A percentile compares a stretch with the other conserved stretches of the same genome.
Evolutionary conservation across 2,888 invertebrate species (phyloP).

Genomic region (Sphaerophoria taeniata): DNA sequence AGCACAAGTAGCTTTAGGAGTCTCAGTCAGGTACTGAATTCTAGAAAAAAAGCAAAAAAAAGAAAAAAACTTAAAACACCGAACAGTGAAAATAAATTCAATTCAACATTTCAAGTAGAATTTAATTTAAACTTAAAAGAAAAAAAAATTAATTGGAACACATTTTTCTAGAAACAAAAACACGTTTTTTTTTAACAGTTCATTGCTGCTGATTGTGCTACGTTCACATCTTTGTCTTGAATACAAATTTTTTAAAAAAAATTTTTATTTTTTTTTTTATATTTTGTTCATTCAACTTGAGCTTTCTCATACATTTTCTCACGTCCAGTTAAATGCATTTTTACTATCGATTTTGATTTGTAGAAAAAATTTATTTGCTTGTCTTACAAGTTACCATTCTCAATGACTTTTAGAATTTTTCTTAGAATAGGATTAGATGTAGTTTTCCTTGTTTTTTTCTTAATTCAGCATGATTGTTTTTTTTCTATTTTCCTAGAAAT

Average conservation of each 20-base stretch:
- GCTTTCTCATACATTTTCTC: slow-evolving; percentile 57
- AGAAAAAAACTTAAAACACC: slow-evolving; percentile 75
- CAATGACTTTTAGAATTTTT: slow-evolving; percentile 30
- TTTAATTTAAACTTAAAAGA: slow-evolving; percentile 26
- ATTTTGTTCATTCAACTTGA: slow-evolving; percentile 30
- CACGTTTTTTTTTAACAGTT: slow-evolving; percentile 51
- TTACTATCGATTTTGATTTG: slow-evolving; percentile 40
- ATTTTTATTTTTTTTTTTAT: not conserved
- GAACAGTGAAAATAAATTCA: slow-evolving; percentile 33
- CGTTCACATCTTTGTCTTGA: slow-evolving; percentile 57
- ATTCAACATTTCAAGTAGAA: slow-evolving; percentile 65
- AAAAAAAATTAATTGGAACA: slow-evolving; percentile 24
- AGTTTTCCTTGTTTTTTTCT: slow-evolving; percentile 5
- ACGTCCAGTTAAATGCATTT: slow-evolving; percentile 63
- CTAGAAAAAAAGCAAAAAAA: slow-evolving; percentile 75
- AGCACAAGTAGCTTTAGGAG: slow-evolving; percentile 96
- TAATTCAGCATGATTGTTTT: slow-evolving; percentile 36
- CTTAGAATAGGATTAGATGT: slow-evolving; percentile 32
- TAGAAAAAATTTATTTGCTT: not conserved
- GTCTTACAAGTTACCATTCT: not conserved
- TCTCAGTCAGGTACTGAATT: slow-evolving; percentile 90
- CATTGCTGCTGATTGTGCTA: slow-evolving; percentile 73
- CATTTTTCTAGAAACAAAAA: slow-evolving; percentile 54
- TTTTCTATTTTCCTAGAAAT: not conserved
- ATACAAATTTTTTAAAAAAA: slow-evolving; percentile 28